Conservation (phyloP, 2,797 vertebrate genomes). For the Cheirogaleus major region DNA sequence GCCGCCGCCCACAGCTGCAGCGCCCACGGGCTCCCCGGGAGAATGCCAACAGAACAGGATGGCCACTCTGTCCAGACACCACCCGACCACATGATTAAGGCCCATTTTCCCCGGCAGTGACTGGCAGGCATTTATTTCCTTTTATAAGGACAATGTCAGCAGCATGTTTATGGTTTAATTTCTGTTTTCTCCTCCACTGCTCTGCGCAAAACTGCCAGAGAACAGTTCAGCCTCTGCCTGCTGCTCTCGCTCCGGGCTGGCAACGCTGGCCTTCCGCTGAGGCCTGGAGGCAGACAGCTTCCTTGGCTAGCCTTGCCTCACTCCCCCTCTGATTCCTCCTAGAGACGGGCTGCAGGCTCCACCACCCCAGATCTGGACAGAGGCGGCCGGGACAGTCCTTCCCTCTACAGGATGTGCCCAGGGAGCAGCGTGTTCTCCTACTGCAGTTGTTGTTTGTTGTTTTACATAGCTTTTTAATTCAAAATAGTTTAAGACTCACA, state of each 20-base stretch:
- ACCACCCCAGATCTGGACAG: not conserved
- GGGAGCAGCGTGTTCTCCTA: not conserved
- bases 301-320: rapidly evolving
- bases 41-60: not conserved
- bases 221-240: not conserved
- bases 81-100: not conserved
- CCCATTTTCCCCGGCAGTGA: not conserved
- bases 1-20: not conserved
- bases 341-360: not conserved
- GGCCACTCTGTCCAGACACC: not conserved
- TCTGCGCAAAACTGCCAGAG: not conserved
- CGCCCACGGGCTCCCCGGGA: not conserved
- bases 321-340: not conserved
- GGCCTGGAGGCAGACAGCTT: not conserved
- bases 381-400: not conserved
- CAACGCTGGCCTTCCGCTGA: rapidly evolving
- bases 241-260: not conserved
- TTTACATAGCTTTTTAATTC: not conserved
- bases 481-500: not conserved
- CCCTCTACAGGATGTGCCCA: not conserved
- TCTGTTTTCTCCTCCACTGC: conserved; percentile 22
- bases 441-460: not conserved
- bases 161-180: conserved; percentile 34
- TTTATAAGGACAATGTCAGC: not conserved
- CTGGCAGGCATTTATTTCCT: not conserved